Percentiles rank a stretch among this genome's conserved stretches.
Evolutionary conservation across 2,888 invertebrate species (phyloP).

Genomic region (Cheilosia impressa): DNA sequence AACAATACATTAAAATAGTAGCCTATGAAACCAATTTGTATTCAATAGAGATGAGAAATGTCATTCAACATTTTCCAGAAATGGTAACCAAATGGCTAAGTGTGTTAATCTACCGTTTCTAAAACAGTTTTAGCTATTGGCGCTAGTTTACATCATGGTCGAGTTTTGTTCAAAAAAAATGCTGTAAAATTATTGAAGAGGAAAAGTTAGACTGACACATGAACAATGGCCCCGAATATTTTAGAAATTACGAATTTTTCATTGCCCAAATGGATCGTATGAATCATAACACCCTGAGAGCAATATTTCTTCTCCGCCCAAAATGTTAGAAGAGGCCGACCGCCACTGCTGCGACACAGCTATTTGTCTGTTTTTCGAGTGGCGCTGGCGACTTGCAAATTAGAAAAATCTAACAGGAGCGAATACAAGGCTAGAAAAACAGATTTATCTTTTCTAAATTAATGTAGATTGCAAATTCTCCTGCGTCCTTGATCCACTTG

Average conservation of each 20-base stretch:
- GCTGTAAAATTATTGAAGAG: not conserved
- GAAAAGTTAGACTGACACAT: slow-evolving; percentile 34
- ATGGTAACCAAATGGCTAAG: slow-evolving; percentile 13
- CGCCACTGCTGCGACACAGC: slow-evolving; percentile 27
- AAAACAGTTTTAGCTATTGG: slow-evolving; percentile 10
- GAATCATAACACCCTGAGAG: slow-evolving; percentile 67
- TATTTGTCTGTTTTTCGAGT: slow-evolving; percentile 60
- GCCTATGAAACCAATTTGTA: slow-evolving; percentile 47
- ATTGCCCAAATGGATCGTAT: slow-evolving; percentile 50
- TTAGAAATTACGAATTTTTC: slow-evolving; percentile 34
- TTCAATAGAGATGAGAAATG: slow-evolving; percentile 15
- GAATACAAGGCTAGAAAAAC: slow-evolving; percentile 10
- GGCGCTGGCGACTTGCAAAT: too few species aligned
- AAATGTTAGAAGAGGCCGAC: slow-evolving; percentile 67
- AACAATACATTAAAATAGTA: not conserved
- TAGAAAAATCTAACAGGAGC: too few species aligned
- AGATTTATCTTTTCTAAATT: not conserved
- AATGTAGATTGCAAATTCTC: not conserved
- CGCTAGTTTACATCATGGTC: not conserved
- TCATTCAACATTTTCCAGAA: slow-evolving; percentile 1
- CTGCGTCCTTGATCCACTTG: slow-evolving; percentile 36
- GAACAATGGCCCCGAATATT: slow-evolving; percentile 42
- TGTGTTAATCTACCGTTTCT: slow-evolving; percentile 38
- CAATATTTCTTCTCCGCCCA: slow-evolving; percentile 54
- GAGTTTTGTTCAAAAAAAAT: not conserved